Base-by-base conservation (phyloP, 2,888 invertebrate species). In the Leucoma salicis region DNA sequence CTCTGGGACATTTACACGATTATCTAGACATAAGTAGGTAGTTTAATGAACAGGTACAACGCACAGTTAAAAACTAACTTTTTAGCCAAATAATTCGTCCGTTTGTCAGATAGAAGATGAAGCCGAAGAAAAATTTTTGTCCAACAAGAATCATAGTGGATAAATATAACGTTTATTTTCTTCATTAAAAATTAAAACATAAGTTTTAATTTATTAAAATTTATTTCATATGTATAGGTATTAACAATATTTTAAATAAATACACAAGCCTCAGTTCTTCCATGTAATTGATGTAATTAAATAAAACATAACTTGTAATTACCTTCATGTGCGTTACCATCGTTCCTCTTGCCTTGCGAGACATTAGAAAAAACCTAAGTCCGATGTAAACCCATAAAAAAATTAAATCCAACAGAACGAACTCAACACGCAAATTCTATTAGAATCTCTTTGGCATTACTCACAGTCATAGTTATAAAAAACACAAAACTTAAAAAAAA, bases 281-380 rank as follows among this genome's bases (percentile, higher is more conserved):
- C n/a, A n/a, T n/a, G n/a, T 3, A 21, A 21, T 8, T 3, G 3
- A 21, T 2, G 3, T 3, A 8, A 21, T n/a, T 21, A 27, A 27
- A 27, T 27, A 29, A 29, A 11, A 29, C 1, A 12, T 29, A 29
- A 21, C 13, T 4, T 12, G 13, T 13, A 53, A 51, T 72, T 81
- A 89, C 89, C 89, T 88, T 85, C 71, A 75, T 63, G 51, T 78
- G 78, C 74, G 75, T 80, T 88, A 81, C 63, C 88, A 88, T 89
- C 74, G 85, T 88, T 87, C 78, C 83, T 84, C 72, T 78, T 74
- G 78, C 74, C 67, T 66, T 74, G 63, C 46, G 69, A 77, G 79
- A 82, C 87, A 88, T 87, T 78, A 78, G 84, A 77, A 76, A 69
- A 77, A 75, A 10, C 52, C 44, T 12, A 43, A 53, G 52, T 49